A percentile compares a stretch with the other conserved stretches of the same genome.
These are phyloP conservation scores for Drosophila mercatorum DNA, from an alignment of 2,888 invertebrate species.

Conservation along the genomic window DNA sequence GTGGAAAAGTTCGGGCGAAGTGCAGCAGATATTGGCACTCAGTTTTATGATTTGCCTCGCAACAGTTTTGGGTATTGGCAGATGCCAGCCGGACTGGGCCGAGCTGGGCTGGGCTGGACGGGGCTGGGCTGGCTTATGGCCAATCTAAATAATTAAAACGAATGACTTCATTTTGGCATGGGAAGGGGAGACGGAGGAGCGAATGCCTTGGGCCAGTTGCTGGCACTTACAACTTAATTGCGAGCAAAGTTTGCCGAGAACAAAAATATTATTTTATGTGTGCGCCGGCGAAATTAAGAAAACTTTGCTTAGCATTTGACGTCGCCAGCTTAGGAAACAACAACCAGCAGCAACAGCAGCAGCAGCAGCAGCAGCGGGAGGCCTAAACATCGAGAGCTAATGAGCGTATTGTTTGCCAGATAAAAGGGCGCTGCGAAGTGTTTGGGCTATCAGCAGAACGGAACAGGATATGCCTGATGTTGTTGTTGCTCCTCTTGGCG, in stretches of 20 bases:
- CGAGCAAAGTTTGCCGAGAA: conserved; percentile 65
- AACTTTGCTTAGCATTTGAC: conserved; percentile 54
- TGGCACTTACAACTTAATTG: conserved; percentile 68
- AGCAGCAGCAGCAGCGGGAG: neutral
- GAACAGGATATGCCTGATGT: conserved; percentile 45
- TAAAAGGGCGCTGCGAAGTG: conserved; percentile 38
- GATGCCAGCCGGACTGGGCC: conserved; percentile 1
- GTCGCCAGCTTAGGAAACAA: conserved; percentile 14
- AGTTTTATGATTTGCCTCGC: conserved; percentile 35
- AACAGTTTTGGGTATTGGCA: conserved; percentile 12
- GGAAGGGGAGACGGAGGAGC: neutral
- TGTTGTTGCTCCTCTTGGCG: conserved; percentile 24
- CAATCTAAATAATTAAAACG: conserved; percentile 71
- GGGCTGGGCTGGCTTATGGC: conserved; percentile 25
- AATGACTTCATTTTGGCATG: conserved; percentile 56
- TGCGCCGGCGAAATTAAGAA: conserved; percentile 63
- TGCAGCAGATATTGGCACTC: conserved; percentile 48
- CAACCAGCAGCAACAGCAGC: conserved; percentile 19
- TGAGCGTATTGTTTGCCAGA: conserved; percentile 75
- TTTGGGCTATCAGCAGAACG: conserved; percentile 12
- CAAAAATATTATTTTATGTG: conserved; percentile 78
- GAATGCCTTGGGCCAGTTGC: conserved; percentile 35
- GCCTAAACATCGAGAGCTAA: conserved; percentile 51
- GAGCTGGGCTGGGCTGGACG: neutral
- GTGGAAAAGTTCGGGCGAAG: conserved; percentile 46